Evolutionary conservation across 2,888 invertebrate species (phyloP), one percentile per base, ranked within the genome.

Genomic region (Leucophenga montana): DNA sequence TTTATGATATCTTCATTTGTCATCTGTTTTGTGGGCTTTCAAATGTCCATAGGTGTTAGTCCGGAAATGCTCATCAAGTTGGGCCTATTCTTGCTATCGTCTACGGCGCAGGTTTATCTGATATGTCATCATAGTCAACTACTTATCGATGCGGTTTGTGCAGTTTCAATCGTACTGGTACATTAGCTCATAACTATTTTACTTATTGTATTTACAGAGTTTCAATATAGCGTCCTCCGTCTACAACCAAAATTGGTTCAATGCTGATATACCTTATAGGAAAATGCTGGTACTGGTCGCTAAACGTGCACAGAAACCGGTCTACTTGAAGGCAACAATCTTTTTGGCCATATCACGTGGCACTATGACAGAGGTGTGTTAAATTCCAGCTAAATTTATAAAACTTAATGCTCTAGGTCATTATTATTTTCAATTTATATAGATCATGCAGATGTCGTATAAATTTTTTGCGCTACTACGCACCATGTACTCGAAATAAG

Each of bases 381-480:
- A 72, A 1, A n/a, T 50, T 1, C 20, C 39, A 22, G 20, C 18
- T 46, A 18, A 48, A 14, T 65, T 65, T 44, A 5, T 46, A n/a
- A n/a, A n/a, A 16, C 2, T 27, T 8, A 46, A 6, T 27, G 20
- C 20, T n/a, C 22, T 13, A 13, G 39, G 8, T 16, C 8, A 1
- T 54, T 27, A 50, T 50, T n/a, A n/a, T 50, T 50, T 50, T 16
- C 50, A 50, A 50, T 50, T 4, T 13, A 16, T 4, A 14, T 50
- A 85, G 84, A 80, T 85, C 18, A 33, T 79, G 2, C 76, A 78
- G 27, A 74, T 81, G 68, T 79, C 85, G 0, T 84, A 85, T 59
- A 78, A 77, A 66, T 77, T 84, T 48, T 85, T 85, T 64, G 78
- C 84, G 5, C 56, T 76, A 0, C 73, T 85, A 48, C 76, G 83